Percentiles rank a stretch among this genome's conserved stretches.
These are phyloP conservation scores for Mesoligia furuncula DNA, from an alignment of 2,888 invertebrate genomes.

Conservation along the genomic window DNA sequence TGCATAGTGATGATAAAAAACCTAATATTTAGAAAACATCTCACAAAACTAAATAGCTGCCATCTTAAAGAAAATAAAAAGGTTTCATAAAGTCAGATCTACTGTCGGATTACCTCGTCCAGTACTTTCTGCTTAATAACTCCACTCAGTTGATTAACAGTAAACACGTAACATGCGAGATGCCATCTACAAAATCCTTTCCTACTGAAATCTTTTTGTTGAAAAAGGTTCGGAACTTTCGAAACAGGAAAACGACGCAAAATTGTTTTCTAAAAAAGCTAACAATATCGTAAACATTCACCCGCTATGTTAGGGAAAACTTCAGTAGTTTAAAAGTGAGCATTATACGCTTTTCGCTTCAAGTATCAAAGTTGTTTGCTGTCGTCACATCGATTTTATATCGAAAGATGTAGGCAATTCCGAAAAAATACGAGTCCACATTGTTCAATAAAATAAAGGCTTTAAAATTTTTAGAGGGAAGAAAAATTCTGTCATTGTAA, in stretches of 20 bases:
- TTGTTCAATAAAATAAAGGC: constrained; percentile 47
- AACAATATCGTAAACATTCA: constrained; percentile 74
- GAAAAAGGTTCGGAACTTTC: constrained; percentile 57
- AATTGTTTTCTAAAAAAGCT: constrained; percentile 72
- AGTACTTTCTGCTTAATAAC: constrained; percentile 72
- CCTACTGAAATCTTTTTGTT: constrained; percentile 58
- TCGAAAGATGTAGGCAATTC: constrained; percentile 25
- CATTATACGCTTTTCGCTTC: constrained; percentile 74
- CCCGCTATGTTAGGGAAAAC: constrained; percentile 73
- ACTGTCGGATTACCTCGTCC: constrained; percentile 77
- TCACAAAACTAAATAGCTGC: background rate
- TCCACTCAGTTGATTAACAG: constrained; percentile 76
- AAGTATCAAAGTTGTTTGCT: constrained; percentile 69
- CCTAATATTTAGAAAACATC: background rate
- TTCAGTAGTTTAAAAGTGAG: constrained; percentile 76
- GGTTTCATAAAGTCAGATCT: constrained; percentile 32
- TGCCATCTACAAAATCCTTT: constrained; percentile 66
- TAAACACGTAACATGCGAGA: constrained; percentile 54
- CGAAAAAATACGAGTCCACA: constrained; percentile 20
- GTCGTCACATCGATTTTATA: constrained; percentile 54
- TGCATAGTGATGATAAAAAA: background rate
- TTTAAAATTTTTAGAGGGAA: constrained; percentile 62
- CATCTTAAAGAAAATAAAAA: constrained; percentile 13
- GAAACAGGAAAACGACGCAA: constrained; percentile 62
- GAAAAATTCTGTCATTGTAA: constrained; percentile 84